A percentile compares a stretch with the other conserved stretches of the same genome.
These are phyloP conservation scores for Reticulitermes lucifugus DNA, from an alignment of 2,888 invertebrate species.

Conservation along the genomic window DNA sequence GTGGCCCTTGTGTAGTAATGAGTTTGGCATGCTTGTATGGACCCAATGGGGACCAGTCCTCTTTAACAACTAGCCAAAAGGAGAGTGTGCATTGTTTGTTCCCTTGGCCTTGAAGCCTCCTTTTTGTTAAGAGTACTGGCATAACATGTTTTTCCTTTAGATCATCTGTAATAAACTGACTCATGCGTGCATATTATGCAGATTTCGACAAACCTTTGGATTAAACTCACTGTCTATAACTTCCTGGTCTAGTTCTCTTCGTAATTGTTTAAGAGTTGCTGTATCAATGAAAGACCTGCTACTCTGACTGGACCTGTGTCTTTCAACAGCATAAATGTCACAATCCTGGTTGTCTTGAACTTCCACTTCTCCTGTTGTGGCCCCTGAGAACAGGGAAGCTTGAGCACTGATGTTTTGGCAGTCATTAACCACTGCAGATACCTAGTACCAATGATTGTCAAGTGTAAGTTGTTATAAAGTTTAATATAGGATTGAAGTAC, in stretches of 20 bases:
- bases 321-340: neutral
- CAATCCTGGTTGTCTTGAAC: neutral
- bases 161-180: too few species aligned
- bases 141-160: too few species aligned
- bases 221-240: constrained; percentile 78
- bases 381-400: constrained; percentile 33
- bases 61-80: too few species aligned
- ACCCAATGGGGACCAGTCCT: too few species aligned
- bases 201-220: constrained; percentile 65
- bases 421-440: constrained; percentile 73
- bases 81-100: too few species aligned
- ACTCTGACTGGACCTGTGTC: neutral
- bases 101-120: too few species aligned
- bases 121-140: too few species aligned
- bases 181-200: too few species aligned
- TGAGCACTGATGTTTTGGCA: constrained; percentile 75
- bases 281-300: constrained; percentile 67
- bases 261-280: constrained; percentile 73
- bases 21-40: too few species aligned
- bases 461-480: too few species aligned
- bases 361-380: constrained; percentile 10
- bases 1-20: too few species aligned
- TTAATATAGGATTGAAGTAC: too few species aligned
- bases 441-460: constrained; percentile 58
- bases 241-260: constrained; percentile 75